These are phyloP conservation scores for Vulpes ferrilata DNA, from an alignment of 2,113 vertebrate genomes.

Conservation along the genomic window DNA sequence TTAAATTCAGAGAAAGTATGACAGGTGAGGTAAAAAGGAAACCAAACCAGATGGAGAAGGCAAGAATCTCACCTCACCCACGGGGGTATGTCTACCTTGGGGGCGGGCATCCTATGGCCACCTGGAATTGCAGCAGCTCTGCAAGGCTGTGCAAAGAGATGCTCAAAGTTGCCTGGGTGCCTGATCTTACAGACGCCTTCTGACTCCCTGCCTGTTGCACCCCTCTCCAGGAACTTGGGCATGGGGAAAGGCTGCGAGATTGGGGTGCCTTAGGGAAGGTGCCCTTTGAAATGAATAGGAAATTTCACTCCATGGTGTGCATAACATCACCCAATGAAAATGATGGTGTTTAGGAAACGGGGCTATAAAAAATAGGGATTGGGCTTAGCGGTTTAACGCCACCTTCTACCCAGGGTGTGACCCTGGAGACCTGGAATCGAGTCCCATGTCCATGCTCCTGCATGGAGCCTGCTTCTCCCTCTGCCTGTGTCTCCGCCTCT, in stretches of 20 bases:
- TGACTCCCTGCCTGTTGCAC: accelerated
- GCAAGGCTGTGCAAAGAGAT: background rate
- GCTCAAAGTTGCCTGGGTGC: background rate
- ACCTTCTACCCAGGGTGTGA: no score
- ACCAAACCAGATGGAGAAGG: background rate
- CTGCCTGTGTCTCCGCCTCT: no score
- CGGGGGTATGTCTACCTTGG: background rate
- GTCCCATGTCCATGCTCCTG: no score
- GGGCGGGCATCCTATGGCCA: no score
- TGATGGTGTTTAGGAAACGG: background rate
- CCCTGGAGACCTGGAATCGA: no score
- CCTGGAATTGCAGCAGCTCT: accelerated
- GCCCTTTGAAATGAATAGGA: background rate
- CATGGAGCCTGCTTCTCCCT: no score
- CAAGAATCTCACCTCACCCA: no score
- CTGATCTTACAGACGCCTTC: no score
- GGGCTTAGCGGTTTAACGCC: no score
- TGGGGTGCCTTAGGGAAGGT: background rate
- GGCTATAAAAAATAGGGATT: no score
- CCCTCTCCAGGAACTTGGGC: background rate
- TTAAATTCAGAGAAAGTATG: background rate
- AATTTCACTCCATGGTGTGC: accelerated
- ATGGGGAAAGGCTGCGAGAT: background rate
- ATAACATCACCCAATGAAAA: accelerated
- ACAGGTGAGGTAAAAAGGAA: background rate